Evolutionary conservation across 1,140 invertebrate species (phyloP).

Genomic region (Drosophila yakuba): DNA sequence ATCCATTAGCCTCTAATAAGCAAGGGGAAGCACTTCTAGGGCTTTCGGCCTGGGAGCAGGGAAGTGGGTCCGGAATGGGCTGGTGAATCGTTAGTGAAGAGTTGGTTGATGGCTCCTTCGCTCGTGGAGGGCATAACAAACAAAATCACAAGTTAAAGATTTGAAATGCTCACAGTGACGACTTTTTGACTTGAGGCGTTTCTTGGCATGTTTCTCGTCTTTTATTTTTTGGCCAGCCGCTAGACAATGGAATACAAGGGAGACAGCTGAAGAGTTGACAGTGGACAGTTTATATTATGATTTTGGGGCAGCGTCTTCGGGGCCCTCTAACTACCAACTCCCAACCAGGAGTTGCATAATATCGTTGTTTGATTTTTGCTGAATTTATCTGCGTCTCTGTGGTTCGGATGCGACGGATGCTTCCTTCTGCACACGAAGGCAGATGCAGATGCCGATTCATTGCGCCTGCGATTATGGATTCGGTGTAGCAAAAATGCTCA

Average conservation of each 20-base stretch:
- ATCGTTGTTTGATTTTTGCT: conserved; percentile 46
- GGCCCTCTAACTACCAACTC: conserved; percentile 17
- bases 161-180: conserved; percentile 70
- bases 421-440: conserved; percentile 47
- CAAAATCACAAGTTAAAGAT: conserved; percentile 69
- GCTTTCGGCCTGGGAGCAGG: conserved; percentile 12
- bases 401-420: conserved; percentile 9
- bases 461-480: conserved; percentile 71
- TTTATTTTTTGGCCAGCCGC: conserved; percentile 50
- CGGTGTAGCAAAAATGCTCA: conserved; percentile 68
- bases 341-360: conserved; percentile 47
- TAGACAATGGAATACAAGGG: conserved; percentile 40
- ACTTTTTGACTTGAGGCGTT: conserved; percentile 73
- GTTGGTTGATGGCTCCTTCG: conserved; percentile 23
- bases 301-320: conserved; percentile 60
- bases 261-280: conserved; percentile 71
- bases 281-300: conserved; percentile 80
- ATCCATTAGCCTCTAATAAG: conserved; percentile 48
- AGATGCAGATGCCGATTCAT: conserved; percentile 68
- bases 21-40: conserved; percentile 53
- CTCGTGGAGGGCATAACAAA: conserved; percentile 46
- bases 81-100: conserved; percentile 2
- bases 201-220: conserved; percentile 27
- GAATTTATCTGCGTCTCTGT: conserved; percentile 13
- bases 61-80: conserved; percentile 1